Base-by-base conservation (phyloP, 2,797 vertebrate genomes). In the Myiothlypis coronata region DNA sequence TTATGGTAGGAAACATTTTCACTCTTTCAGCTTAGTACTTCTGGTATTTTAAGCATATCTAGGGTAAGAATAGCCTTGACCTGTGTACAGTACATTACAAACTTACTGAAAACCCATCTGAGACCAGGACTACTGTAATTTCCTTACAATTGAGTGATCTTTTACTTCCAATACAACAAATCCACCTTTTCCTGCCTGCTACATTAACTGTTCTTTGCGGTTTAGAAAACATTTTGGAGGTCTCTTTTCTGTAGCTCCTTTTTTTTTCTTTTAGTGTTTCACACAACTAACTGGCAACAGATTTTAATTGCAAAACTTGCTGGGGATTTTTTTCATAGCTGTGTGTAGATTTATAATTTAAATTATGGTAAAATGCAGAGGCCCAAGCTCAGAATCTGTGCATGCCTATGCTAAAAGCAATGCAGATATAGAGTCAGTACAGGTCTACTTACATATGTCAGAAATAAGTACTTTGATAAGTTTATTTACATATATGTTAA, bases 71-170 rank as follows among this genome's bases (percentile, higher is more conserved):
- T 59, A 79, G 74, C 74, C 87, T 83, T 96, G 83, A 80, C 55
- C 68, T 63, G 26, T 44, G n/a, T 75, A 22, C 13, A 35, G 61
- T 79, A 64, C 19, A 14, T 37, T 76, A 67, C 52, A 88, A 84
- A 70, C 60, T 37, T 59, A 67, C n/a, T 52, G 46, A 91, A 93
- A 95, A 82, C 22, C 35, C 50, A 44, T 72, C 28, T 69, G 67
- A 89, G 86, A 65, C 50, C 57, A 77, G 71, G 88, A 55, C 35
- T 60, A 49, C 5, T 94, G 59, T 83, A 82, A 86, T 91, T 95
- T 96, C 46, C 68, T 92, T 93, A 76, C 65, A 96, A 81, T 9
- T 88, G 93, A 57, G 83, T 80, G 90, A 67, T 79, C 10, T 81
- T 93, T 88, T 82, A 14, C 47, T 96, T 95, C 55, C 74, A 50